Evolutionary conservation across 2,888 invertebrate species (phyloP).

Genomic region (Leuctra nigra): DNA sequence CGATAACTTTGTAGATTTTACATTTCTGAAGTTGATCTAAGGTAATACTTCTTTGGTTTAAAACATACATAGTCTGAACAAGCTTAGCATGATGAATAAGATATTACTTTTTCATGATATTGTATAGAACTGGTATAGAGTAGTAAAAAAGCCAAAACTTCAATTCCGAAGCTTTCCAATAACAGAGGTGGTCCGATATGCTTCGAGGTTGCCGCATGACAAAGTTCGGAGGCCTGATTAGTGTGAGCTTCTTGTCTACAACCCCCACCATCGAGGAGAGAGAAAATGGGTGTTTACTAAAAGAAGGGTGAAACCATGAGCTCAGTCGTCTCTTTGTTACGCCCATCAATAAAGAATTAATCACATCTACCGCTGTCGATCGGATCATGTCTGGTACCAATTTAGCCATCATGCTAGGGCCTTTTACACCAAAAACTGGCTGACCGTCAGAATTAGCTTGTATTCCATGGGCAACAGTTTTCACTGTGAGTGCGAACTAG

Average conservation of each 20-base stretch:
- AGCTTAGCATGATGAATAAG: constrained; percentile 29
- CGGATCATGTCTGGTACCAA: constrained; percentile 19
- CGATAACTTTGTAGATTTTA: too few relatives aligned
- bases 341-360: constrained; percentile 18
- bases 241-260: constrained; percentile 23
- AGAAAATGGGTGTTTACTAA: constrained; percentile 19
- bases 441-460: not conserved
- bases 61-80: constrained; percentile 26
- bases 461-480: not conserved
- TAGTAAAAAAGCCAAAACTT: constrained; percentile 29
- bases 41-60: constrained; percentile 26
- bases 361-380: constrained; percentile 16
- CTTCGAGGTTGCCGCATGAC: constrained; percentile 26
- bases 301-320: constrained; percentile 22
- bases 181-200: constrained; percentile 23
- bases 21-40: constrained; percentile 21
- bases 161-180: constrained; percentile 31
- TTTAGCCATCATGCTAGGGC: constrained; percentile 11
- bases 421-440: constrained; percentile 22
- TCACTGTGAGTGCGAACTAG: not conserved
- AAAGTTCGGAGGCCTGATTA: constrained; percentile 26
- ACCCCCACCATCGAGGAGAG: constrained; percentile 13
- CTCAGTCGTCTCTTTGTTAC: constrained; percentile 14
- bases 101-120: constrained; percentile 27
- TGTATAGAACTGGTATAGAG: constrained; percentile 28